A percentile compares a stretch with the other conserved stretches of the same genome.
phyloP scores from a whole-genome alignment of 2,113 vertebrate genomes.

The Macaca fascicularis region T2T-MFA8v1.1 NC_088379.1:63798001-63798500 shows the following conservation, averaged over 20 bases:
- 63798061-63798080: not conserved
- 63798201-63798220: not conserved
- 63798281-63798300: not conserved
- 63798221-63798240: not conserved
- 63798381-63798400: not conserved
- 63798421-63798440: not conserved
- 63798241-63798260: not conserved
- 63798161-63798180: not conserved
- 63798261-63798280: slow-evolving; percentile 5
- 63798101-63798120: not conserved
- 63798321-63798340: not conserved
- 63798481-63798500: not conserved
- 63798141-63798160: not conserved
- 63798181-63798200: not conserved
- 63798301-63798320: not conserved
- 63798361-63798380: slow-evolving; percentile 38
- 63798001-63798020: not conserved
- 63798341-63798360: not conserved
- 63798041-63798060: not conserved
- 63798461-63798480: slow-evolving; percentile 22
- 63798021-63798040: not conserved
- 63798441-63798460: slow-evolving; percentile 49
- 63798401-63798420: slow-evolving; percentile 46
- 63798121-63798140: not conserved
- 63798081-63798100: not conserved